Evolutionary conservation across 2,797 vertebrate genomes (phyloP), one percentile per base, ranked within the genome.

Genomic region (Orientallactaga sibirica): DNA sequence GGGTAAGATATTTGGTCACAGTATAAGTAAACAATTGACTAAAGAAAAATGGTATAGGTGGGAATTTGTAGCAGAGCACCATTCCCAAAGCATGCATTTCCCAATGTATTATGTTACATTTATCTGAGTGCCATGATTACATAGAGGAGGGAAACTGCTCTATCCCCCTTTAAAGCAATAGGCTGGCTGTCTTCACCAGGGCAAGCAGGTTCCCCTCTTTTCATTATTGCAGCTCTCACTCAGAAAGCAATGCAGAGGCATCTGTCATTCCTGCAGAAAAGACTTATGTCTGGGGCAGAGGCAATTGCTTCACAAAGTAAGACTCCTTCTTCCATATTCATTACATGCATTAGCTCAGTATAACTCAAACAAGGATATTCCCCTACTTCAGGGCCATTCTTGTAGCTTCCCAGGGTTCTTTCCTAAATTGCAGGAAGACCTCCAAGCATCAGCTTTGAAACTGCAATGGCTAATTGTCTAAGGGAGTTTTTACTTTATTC

Each of bases 401-500:
- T 94, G 11, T 86, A 41, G 11, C 85, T 84, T 90, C 84, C 75
- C 75, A 62, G 25, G 29, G 41, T 86, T 95, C 85, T 93, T 96
- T 88, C 55, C 64, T 41, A 64, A 86, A 84, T 33, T 62, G 19
- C 95, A 94, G 37, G 67, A 86, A 95, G 68, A 77, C 37, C 71
- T 93, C 55, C 7, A 43, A 48, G 61, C 27, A 55, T 76, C 61
- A 71, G 24, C 20, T 92, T 90, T 93, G 80, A 66, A 93, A 94
- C 43, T 88, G 83, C 61, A 52, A 75, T 71, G 73, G 16, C 79
- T 95, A 95, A 95, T 95, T 95, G 84, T 94, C 14, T 74, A 83
- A 41, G 68, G 81, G 62, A 88, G 79, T 83, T 95, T 84, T 81
- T 48, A 48, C 48, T 48, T 48, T 62, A 84, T 95, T 95, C 74